Conservation (phyloP, 2,113 vertebrate genomes). For the Rhineura floridana region DNA sequence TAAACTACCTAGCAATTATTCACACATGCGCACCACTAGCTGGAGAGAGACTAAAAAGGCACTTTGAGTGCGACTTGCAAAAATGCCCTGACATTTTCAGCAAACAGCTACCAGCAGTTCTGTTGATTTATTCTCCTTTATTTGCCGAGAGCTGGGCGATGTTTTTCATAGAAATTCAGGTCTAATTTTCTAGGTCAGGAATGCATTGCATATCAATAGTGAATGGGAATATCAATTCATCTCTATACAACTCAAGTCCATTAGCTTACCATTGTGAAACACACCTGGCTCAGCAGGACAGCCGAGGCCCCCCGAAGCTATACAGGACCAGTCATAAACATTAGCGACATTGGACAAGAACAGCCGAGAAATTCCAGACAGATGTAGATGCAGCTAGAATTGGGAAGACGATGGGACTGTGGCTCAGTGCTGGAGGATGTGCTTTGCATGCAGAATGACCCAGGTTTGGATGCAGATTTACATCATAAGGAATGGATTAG, state of each 20-base stretch:
- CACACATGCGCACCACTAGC: neutral
- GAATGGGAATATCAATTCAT: neutral
- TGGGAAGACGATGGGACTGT: neutral
- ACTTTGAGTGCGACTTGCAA: constrained; percentile 8
- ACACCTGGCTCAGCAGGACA: constrained; percentile 40
- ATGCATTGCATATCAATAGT: constrained; percentile 6
- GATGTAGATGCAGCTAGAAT: constrained; percentile 50
- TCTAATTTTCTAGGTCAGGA: constrained; percentile 59
- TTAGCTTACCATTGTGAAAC: constrained; percentile 49
- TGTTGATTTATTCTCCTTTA: constrained; percentile 41
- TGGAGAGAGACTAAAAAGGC: neutral
- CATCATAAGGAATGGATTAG: too few species aligned
- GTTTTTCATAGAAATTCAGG: constrained; percentile 45
- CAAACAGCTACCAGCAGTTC: constrained; percentile 38
- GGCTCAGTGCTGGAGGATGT: neutral
- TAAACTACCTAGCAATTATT: neutral
- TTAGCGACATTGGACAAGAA: constrained; percentile 42
- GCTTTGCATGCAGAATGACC: neutral
- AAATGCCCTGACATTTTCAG: neutral
- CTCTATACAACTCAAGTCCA: constrained; percentile 29
- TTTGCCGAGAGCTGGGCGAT: constrained; percentile 16
- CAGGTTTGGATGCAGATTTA: too few species aligned
- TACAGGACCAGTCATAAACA: constrained; percentile 56
- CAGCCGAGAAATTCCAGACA: constrained; percentile 56
- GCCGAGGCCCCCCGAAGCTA: constrained; percentile 35